phyloP scores from a whole-genome alignment of 2,888 invertebrate genomes.

The Troides aeacus region DNA sequence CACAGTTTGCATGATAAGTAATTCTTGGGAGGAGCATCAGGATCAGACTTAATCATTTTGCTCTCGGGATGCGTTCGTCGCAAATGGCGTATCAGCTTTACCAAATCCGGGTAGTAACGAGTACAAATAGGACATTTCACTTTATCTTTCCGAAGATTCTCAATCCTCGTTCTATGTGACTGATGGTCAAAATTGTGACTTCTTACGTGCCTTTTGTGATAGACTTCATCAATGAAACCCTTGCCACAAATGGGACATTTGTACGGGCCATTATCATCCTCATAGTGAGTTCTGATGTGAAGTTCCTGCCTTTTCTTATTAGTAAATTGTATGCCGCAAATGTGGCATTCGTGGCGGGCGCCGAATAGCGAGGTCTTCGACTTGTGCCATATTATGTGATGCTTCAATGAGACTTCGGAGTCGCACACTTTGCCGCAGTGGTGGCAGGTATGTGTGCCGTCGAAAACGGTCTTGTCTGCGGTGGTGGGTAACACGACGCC shows the following conservation, averaged over 20 bases:
- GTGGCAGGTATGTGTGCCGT: conserved; percentile 64
- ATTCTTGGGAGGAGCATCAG: conserved; percentile 65
- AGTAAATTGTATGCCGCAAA: conserved; percentile 71
- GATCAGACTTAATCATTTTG: conserved; percentile 76
- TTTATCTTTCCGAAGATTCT: conserved; percentile 64
- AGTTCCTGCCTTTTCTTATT: conserved; percentile 70
- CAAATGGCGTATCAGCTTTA: conserved; percentile 71
- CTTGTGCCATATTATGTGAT: conserved; percentile 69
- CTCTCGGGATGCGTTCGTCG: conserved; percentile 71
- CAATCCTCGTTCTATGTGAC: conserved; percentile 64
- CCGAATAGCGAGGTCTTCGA: conserved; percentile 68
- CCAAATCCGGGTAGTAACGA: conserved; percentile 63
- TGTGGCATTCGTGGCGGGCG: conserved; percentile 67
- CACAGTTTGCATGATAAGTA: conserved; percentile 70
- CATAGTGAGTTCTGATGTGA: conserved; percentile 72
- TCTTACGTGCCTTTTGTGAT: conserved; percentile 71
- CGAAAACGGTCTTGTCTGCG: conserved; percentile 43
- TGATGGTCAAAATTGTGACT: conserved; percentile 76
- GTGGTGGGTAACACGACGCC: conserved; percentile 47
- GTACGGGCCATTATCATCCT: conserved; percentile 74
- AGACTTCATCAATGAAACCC: conserved; percentile 75
- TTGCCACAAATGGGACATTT: conserved; percentile 77
- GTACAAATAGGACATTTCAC: conserved; percentile 73
- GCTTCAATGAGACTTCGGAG: conserved; percentile 66
- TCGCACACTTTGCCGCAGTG: conserved; percentile 72